Base-by-base conservation (phyloP, 1,140 invertebrate genomes). In the Monomorium pharaonis region DNA sequence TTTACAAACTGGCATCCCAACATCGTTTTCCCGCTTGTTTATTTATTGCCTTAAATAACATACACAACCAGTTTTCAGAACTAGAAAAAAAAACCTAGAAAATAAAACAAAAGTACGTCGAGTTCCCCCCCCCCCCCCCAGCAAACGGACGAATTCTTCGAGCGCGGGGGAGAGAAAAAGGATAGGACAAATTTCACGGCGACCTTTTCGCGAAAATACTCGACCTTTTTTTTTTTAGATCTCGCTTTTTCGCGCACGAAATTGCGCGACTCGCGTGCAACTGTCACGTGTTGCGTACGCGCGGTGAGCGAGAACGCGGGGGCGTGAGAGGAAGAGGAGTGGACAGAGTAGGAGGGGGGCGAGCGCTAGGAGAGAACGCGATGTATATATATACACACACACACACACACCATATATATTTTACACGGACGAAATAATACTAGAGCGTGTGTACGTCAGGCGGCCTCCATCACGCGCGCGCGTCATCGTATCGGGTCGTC, bases 241-340 rank as follows among this genome's bases (percentile, higher is more conserved):
- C 21, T 44, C 10, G 30, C 47, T 14, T 30, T 21, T 56, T 21
- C 27, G 12, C 33, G 49, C 37, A 70, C 62, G 76, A 54, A 1
- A 74, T 49, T 30, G 16, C 16, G 63, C 30, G 42, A 75, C 75
- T 78, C 83, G 88, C 78, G 87, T 88, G 75, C 62, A 16, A n/a
- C 4, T 18, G 84, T 89, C 88, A 88, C 88, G 87, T 88, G 88
- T 89, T 67, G 14, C 27, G n/a, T 30, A 18, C 69, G 4, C 18
- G 30, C 18, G 51, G 5, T 9, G 24, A 30, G 12, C 37, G 84
- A 21, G n/a, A n/a, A 51, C 6, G n/a, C 0, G n/a, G n/a, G 24
- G 16, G 42, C 2, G 16, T 1, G 62, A 33, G 5, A 14, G 18
- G 9, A 7, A 16, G n/a, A 16, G 21, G 27, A 60, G 18, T 14